A percentile compares a stretch with the other conserved stretches of the same genome.
These are phyloP conservation scores for Discoglossus pictus DNA, from an alignment of 2,797 vertebrate genomes.

Conservation along the genomic window DNA sequence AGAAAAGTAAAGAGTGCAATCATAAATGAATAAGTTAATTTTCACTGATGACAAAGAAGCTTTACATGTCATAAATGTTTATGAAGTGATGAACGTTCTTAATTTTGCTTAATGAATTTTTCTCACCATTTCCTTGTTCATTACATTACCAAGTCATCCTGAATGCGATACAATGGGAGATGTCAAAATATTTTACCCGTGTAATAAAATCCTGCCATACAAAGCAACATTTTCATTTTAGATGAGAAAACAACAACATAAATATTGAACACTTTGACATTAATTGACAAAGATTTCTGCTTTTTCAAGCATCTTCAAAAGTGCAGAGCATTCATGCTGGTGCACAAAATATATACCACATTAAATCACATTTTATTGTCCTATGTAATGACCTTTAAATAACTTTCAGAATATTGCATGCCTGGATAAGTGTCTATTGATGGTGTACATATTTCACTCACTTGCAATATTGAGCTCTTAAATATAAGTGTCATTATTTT, in stretches of 20 bases:
- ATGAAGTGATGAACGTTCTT: slow-evolving; percentile 64
- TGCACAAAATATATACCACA: slow-evolving; percentile 67
- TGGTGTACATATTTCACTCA: slow-evolving; percentile 28
- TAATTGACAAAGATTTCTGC: slow-evolving; percentile 69
- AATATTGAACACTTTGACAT: slow-evolving; percentile 70
- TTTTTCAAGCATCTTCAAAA: slow-evolving; percentile 63
- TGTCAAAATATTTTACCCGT: slow-evolving; percentile 74
- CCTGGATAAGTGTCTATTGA: slow-evolving; percentile 33
- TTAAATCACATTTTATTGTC: slow-evolving; percentile 69
- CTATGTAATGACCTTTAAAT: slow-evolving; percentile 72
- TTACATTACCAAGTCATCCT: slow-evolving; percentile 68
- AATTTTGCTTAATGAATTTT: slow-evolving; percentile 65
- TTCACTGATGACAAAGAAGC: slow-evolving; percentile 62
- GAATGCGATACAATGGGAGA: slow-evolving; percentile 70
- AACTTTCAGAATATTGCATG: slow-evolving; percentile 52
- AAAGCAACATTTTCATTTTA: slow-evolving; percentile 70
- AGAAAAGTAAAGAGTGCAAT: slow-evolving; percentile 45
- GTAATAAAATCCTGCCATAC: slow-evolving; percentile 68
- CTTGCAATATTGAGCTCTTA: slow-evolving; percentile 26
- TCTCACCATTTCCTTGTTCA: slow-evolving; percentile 60
- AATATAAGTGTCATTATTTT: too few species aligned
- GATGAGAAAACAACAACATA: slow-evolving; percentile 68
- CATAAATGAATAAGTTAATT: slow-evolving; percentile 48
- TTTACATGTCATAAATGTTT: slow-evolving; percentile 68
- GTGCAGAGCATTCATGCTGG: slow-evolving; percentile 59